A percentile compares a stretch with the other conserved stretches of the same genome.
phyloP scores from a whole-genome alignment of 2,113 vertebrate genomes.

The Paradisaea rubra region DNA sequence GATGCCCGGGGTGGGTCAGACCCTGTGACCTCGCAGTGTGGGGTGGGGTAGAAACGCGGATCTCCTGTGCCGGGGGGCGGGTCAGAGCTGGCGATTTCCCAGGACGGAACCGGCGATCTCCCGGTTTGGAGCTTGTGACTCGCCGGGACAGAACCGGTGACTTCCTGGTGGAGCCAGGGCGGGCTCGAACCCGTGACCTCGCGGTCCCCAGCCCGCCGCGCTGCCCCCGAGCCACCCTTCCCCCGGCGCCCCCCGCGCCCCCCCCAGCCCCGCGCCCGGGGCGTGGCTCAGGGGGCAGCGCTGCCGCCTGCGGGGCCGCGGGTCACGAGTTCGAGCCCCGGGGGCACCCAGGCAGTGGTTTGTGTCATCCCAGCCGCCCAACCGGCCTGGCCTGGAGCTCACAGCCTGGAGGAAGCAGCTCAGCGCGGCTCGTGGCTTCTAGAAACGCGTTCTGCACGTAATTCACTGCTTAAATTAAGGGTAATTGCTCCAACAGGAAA shows the following conservation, averaged over 20 bases:
- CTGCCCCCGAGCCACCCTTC: background rate
- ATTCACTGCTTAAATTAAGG: background rate
- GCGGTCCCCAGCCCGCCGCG: fast-evolving
- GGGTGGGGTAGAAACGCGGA: no score
- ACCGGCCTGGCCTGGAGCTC: fast-evolving
- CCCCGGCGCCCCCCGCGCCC: background rate
- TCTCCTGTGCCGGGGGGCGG: background rate
- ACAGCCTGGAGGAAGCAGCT: background rate
- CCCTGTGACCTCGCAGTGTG: no score
- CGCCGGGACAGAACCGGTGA: fast-evolving
- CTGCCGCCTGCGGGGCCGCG: fast-evolving
- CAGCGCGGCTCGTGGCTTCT: fast-evolving
- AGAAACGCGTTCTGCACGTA: fast-evolving
- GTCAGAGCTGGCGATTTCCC: background rate
- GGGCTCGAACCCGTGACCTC: fast-evolving
- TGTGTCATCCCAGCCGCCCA: background rate
- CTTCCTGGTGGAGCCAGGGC: fast-evolving
- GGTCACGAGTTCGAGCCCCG: background rate
- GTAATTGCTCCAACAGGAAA: background rate
- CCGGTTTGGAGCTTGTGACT: no score
- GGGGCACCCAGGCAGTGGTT: fast-evolving
- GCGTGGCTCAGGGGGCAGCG: background rate
- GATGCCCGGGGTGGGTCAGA: background rate
- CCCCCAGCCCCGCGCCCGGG: background rate
- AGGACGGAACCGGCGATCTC: no score